phyloP scores from a whole-genome alignment of 2,888 invertebrate species.

The Lagria hirta region DNA sequence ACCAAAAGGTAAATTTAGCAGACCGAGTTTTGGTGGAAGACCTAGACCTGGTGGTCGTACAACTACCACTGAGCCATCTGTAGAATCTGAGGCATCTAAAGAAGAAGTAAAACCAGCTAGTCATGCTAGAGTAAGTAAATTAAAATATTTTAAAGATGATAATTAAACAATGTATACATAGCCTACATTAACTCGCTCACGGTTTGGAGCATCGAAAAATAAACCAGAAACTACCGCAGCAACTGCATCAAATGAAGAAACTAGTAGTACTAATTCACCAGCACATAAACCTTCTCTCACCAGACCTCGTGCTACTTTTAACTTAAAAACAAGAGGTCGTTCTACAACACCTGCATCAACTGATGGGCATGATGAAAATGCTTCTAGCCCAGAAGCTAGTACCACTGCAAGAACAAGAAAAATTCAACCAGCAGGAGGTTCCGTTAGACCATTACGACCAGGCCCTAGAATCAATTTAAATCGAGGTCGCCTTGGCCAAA shows the following conservation, averaged over 20 bases:
- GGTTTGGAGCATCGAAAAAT: conserved; percentile 47
- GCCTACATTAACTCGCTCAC: conserved; percentile 42
- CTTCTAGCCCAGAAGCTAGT: conserved; percentile 19
- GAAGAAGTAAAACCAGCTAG: conserved; percentile 52
- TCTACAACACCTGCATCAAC: conserved; percentile 47
- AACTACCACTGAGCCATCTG: conserved; percentile 47
- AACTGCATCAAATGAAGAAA: conserved; percentile 52
- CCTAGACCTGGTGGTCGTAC: conserved; percentile 50
- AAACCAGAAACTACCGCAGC: conserved; percentile 50
- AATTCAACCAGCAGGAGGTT: conserved; percentile 47
- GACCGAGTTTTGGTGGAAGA: conserved; percentile 57
- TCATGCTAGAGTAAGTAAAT: conserved; percentile 42
- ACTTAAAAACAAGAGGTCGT: conserved; percentile 45
- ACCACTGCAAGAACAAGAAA: conserved; percentile 49
- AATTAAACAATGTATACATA: too few relatives aligned
- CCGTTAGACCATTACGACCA: conserved; percentile 64
- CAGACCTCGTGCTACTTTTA: conserved; percentile 57
- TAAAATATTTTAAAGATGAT: not conserved
- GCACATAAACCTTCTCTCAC: conserved; percentile 48
- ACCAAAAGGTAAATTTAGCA: conserved; percentile 53
- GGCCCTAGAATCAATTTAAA: conserved; percentile 65
- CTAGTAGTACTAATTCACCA: conserved; percentile 44
- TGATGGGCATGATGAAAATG: conserved; percentile 33
- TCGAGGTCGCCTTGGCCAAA: conserved; percentile 56
- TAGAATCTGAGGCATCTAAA: conserved; percentile 48